Conservation (phyloP, 2,113 vertebrate genomes). For the Phasianus colchicus region DNA sequence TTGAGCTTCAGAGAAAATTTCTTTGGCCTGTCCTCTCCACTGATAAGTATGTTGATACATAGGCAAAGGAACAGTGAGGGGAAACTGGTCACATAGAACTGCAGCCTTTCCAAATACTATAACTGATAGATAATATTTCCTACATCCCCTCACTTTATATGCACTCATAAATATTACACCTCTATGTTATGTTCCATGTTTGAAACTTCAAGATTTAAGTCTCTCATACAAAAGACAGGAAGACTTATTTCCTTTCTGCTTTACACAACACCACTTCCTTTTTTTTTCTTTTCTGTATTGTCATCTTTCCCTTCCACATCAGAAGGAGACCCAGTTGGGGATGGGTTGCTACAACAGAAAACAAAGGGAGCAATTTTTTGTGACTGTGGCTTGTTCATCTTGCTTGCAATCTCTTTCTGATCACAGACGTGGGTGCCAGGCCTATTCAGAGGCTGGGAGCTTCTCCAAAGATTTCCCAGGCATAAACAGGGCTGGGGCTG, state of each 20-base stretch:
- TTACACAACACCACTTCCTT: neutral
- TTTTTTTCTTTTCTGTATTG: rapidly evolving
- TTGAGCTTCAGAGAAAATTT: neutral
- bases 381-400: neutral
- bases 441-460: rapidly evolving
- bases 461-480: neutral
- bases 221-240: neutral
- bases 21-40: neutral
- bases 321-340: neutral
- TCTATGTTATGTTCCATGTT: neutral
- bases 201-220: neutral
- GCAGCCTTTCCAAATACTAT: neutral
- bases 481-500: neutral
- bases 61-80: neutral
- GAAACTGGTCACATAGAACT: neutral
- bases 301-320: neutral
- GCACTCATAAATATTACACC: neutral
- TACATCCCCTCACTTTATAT: neutral
- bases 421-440: rapidly evolving
- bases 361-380: neutral
- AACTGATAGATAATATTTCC: neutral
- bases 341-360: neutral
- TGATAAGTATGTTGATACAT: neutral
- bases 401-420: neutral
- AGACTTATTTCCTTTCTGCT: neutral